Evolutionary conservation across 2,113 vertebrate species (phyloP).

Genomic region (Bostrychus sinensis): DNA sequence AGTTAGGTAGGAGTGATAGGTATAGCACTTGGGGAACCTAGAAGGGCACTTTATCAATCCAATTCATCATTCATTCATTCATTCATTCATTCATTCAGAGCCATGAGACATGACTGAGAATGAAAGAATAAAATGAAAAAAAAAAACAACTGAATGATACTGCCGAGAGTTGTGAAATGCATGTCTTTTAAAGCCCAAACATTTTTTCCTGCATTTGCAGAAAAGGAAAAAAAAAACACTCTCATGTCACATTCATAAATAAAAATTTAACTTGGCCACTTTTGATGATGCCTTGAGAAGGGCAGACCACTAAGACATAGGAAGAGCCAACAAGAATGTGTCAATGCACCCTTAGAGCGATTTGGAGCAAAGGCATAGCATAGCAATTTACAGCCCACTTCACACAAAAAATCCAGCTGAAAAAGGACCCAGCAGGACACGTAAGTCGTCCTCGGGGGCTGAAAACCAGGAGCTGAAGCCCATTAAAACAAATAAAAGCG

Average conservation of each 20-base stretch:
- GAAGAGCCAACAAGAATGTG: slow-evolving; percentile 24
- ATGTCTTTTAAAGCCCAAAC: neutral
- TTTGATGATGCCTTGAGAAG: neutral
- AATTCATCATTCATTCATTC: no score
- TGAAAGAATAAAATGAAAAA: no score
- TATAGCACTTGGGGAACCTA: no score
- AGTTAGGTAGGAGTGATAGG: no score
- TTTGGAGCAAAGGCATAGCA: slow-evolving; percentile 23
- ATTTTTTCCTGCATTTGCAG: neutral
- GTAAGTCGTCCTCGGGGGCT: slow-evolving; percentile 40
- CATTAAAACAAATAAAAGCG: slow-evolving; percentile 61
- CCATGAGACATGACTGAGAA: no score
- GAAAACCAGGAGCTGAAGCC: slow-evolving; percentile 43
- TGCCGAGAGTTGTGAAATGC: no score
- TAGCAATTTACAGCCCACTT: slow-evolving; percentile 13
- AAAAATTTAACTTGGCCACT: neutral
- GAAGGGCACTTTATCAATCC: no score
- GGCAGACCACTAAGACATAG: neutral
- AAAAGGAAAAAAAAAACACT: neutral
- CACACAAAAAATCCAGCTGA: slow-evolving; percentile 18
- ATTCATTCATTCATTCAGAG: no score
- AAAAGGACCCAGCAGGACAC: slow-evolving; percentile 34
- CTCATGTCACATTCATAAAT: neutral
- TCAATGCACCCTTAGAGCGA: slow-evolving; percentile 35
- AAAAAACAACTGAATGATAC: neutral